A percentile compares a stretch with the other conserved stretches of the same genome.
Evolutionary conservation across 2,113 vertebrate genomes (phyloP).

Genomic region (Mellivora capensis): DNA sequence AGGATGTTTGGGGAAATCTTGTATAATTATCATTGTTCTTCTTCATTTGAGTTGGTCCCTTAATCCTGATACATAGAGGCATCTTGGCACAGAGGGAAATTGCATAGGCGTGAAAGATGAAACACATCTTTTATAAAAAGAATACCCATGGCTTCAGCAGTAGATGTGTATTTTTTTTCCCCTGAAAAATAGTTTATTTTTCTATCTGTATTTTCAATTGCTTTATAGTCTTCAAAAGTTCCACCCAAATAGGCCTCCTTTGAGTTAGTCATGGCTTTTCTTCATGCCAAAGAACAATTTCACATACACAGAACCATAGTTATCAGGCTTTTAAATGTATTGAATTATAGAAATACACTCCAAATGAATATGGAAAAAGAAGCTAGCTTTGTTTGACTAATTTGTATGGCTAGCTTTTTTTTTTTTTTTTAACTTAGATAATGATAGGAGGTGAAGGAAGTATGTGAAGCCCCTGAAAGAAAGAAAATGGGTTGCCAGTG

Average conservation of each 20-base stretch:
- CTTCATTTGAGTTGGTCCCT: background rate
- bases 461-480: background rate
- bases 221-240: background rate
- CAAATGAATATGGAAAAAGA: background rate
- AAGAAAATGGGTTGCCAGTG: background rate
- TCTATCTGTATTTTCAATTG: conserved; percentile 19
- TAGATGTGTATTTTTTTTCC: background rate
- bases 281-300: background rate
- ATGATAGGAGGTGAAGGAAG: background rate
- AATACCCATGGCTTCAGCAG: background rate
- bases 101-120: background rate
- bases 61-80: background rate
- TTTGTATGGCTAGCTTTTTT: background rate
- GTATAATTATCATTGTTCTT: background rate
- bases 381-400: background rate
- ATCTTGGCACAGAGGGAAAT: background rate
- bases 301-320: background rate
- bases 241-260: background rate
- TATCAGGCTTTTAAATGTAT: background rate
- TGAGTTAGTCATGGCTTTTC: background rate
- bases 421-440: background rate
- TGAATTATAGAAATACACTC: background rate
- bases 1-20: background rate
- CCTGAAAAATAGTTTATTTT: background rate
- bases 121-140: background rate